A percentile compares a stretch with the other conserved stretches of the same genome.
phyloP scores from a whole-genome alignment of 2,888 invertebrate species.

The Barypeithes pellucidus region DNA sequence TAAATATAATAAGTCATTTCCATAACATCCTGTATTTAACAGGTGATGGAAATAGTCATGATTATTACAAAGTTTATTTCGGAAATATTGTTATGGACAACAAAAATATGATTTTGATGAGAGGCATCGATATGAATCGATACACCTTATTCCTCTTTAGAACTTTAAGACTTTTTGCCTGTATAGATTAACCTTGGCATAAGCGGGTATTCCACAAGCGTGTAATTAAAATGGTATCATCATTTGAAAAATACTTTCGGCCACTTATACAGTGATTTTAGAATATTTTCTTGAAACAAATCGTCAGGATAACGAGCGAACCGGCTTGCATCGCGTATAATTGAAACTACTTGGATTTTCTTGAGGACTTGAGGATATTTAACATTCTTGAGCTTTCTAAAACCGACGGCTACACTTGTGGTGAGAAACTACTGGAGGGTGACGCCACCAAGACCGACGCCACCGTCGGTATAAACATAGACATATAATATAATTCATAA shows the following conservation, averaged over 20 bases:
- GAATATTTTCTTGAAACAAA: conserved; percentile 3
- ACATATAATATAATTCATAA: no score
- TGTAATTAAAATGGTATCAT: conserved; percentile 54
- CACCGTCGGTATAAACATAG: no score
- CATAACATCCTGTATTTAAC: no score
- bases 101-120: no score
- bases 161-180: conserved; percentile 4
- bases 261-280: conserved; percentile 37
- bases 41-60: no score
- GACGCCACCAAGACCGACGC: no score
- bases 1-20: no score
- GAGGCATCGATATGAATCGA: not conserved
- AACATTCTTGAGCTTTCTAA: not conserved
- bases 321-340: not conserved
- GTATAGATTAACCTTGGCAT: conserved; percentile 44
- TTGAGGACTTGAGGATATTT: not conserved
- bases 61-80: no score
- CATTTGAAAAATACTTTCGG: conserved; percentile 49
- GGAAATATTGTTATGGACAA: no score
- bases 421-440: no score
- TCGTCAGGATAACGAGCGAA: conserved; percentile 1
- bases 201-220: conserved; percentile 26
- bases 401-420: no score
- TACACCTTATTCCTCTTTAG: not conserved
- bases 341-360: conserved; percentile 27